These are phyloP conservation scores for Rhingia campestris DNA, from an alignment of 2,888 invertebrate genomes.

Conservation along the genomic window DNA sequence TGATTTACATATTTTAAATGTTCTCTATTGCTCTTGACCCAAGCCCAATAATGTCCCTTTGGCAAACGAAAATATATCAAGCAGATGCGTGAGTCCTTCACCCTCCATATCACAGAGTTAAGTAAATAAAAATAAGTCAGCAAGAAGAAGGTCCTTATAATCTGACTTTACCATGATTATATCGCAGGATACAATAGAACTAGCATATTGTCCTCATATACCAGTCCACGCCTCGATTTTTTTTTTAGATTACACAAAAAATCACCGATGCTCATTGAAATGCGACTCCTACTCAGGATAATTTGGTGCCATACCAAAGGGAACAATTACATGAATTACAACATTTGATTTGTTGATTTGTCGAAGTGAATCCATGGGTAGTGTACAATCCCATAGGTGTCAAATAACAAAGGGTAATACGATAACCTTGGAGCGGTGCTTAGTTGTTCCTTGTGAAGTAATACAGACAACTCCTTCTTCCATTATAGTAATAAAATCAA, in stretches of 20 bases:
- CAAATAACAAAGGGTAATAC: conserved; percentile 25
- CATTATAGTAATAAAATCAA: conserved; percentile 21
- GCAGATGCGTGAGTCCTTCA: too few relatives aligned
- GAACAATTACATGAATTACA: conserved; percentile 36
- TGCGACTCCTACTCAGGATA: background rate
- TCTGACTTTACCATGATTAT: too few relatives aligned
- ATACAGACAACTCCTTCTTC: background rate
- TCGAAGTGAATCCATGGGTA: background rate
- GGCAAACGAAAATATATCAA: too few relatives aligned
- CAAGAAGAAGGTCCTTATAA: too few relatives aligned
- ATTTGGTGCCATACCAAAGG: conserved; percentile 10
- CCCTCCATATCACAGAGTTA: too few relatives aligned
- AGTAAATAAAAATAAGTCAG: too few relatives aligned
- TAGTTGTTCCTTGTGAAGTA: conserved; percentile 5
- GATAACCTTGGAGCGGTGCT: conserved; percentile 34
- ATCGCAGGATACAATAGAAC: too few relatives aligned
- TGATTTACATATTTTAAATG: too few relatives aligned
- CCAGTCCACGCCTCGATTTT: background rate
- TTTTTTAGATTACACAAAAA: background rate
- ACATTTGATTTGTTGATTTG: conserved; percentile 47
- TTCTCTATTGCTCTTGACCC: too few relatives aligned
- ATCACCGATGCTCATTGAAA: background rate
- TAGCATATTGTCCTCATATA: too few relatives aligned
- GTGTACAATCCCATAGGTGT: background rate
- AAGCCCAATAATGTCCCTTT: too few relatives aligned